Evolutionary conservation across 2,113 vertebrate genomes (phyloP).

Genomic region (Mellivora capensis): DNA sequence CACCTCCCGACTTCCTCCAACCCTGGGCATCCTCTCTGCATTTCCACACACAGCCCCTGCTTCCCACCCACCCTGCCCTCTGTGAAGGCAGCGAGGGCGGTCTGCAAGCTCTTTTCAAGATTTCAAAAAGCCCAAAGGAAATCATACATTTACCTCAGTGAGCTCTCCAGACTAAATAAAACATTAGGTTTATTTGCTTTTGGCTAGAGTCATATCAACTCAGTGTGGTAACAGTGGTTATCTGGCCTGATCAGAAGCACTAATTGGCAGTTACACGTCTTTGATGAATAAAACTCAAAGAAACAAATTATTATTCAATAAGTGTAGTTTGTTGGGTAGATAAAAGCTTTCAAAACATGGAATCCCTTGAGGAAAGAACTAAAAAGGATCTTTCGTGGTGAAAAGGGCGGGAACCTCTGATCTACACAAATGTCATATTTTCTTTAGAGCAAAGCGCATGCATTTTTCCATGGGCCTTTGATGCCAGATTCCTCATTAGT

Average conservation of each 20-base stretch:
- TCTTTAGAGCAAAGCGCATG: conserved; percentile 29
- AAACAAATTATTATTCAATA: conserved; percentile 73
- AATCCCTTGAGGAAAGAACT: conserved; percentile 52
- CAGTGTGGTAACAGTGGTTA: conserved; percentile 22
- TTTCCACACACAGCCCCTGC: background rate
- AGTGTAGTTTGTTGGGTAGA: conserved; percentile 59
- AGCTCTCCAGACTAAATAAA: conserved; percentile 75
- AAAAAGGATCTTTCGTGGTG: conserved; percentile 30
- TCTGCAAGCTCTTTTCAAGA: conserved; percentile 45
- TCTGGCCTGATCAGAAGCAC: conserved; percentile 54
- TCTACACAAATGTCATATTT: conserved; percentile 6
- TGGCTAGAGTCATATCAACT: conserved; percentile 51
- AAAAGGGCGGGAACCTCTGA: conserved; percentile 10
- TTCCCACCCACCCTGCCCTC: background rate
- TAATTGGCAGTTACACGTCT: conserved; percentile 61
- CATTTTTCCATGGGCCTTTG: conserved; percentile 18
- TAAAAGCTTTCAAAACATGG: conserved; percentile 67
- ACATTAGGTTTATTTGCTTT: conserved; percentile 65
- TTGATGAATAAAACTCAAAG: conserved; percentile 68
- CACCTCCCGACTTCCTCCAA: background rate
- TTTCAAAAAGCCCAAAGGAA: conserved; percentile 68
- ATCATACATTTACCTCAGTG: conserved; percentile 54
- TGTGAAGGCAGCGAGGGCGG: background rate
- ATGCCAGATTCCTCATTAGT: conserved; percentile 1
- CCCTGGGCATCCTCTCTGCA: background rate